Percentiles rank a stretch among this genome's conserved stretches.
phyloP scores from a whole-genome alignment of 2,888 invertebrate species.

The Boloria selene region DNA sequence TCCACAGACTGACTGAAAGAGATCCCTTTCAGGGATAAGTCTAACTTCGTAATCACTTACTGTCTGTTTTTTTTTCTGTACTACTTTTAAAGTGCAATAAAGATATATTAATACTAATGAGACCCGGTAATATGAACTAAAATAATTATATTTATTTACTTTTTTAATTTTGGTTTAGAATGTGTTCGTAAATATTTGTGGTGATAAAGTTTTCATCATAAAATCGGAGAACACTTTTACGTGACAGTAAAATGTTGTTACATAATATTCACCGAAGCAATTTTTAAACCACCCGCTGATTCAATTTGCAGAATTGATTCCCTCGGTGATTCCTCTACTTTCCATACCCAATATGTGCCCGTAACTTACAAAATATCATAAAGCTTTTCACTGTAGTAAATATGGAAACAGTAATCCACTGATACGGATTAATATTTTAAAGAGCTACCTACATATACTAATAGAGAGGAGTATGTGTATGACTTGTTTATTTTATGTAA shows the following conservation, averaged over 20 bases:
- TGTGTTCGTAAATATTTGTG: not conserved
- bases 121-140: too few species aligned
- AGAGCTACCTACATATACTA: not conserved
- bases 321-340: slow-evolving; percentile 30
- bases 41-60: too few species aligned
- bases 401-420: slow-evolving; percentile 29
- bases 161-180: too few species aligned
- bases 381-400: slow-evolving; percentile 22
- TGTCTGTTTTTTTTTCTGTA: too few species aligned
- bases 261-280: slow-evolving; percentile 38
- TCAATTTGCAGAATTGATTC: slow-evolving; percentile 47
- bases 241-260: slow-evolving; percentile 24
- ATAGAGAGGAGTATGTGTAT: not conserved
- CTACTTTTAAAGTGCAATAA: too few species aligned
- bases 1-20: too few species aligned
- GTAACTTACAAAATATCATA: slow-evolving; percentile 22
- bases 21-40: too few species aligned
- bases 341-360: slow-evolving; percentile 21
- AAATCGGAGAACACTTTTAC: slow-evolving; percentile 20
- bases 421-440: slow-evolving; percentile 34
- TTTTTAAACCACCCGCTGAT: slow-evolving; percentile 40
- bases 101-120: too few species aligned
- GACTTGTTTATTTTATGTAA: slow-evolving; percentile 1
- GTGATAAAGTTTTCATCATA: not conserved
- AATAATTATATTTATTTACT: too few species aligned